These are phyloP conservation scores for Ariopsis seemanni DNA, from an alignment of 2,113 vertebrate species.

Conservation along the genomic window DNA sequence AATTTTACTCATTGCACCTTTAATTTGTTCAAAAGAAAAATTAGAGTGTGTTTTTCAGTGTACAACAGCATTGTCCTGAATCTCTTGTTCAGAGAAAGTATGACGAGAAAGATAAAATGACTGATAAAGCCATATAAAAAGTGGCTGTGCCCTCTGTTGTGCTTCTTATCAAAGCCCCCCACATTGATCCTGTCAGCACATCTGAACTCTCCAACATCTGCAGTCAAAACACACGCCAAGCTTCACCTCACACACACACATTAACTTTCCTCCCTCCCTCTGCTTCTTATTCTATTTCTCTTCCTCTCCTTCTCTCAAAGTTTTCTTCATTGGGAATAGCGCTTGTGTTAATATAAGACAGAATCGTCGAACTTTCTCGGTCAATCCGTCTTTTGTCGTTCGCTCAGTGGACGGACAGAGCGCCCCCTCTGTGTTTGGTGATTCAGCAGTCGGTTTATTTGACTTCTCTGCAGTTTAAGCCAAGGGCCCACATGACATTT, in stretches of 20 bases:
- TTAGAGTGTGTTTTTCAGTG: background rate
- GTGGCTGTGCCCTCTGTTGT: background rate
- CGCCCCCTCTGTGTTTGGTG: constrained; percentile 60
- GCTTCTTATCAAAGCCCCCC: background rate
- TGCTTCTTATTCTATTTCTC: background rate
- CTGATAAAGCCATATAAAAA: background rate
- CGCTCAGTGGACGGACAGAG: background rate
- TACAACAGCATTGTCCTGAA: background rate
- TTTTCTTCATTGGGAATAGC: background rate
- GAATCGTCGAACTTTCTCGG: constrained; percentile 37
- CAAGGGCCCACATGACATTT: constrained; percentile 44
- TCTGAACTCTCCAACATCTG: constrained; percentile 33
- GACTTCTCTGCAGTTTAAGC: constrained; percentile 58
- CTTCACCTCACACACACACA: constrained; percentile 32
- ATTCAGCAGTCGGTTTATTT: constrained; percentile 65
- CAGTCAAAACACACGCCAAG: constrained; percentile 38
- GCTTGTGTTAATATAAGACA: background rate
- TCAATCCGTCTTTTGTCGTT: constrained; percentile 54
- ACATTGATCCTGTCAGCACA: constrained; percentile 14
- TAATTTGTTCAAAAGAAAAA: background rate
- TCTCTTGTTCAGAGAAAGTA: background rate
- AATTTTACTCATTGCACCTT: background rate
- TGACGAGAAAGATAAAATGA: background rate
- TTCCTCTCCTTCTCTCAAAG: constrained; percentile 16
- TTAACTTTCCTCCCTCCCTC: constrained; percentile 23